Conservation (phyloP, 2,113 vertebrate genomes). For the Junco hyemalis region DNA sequence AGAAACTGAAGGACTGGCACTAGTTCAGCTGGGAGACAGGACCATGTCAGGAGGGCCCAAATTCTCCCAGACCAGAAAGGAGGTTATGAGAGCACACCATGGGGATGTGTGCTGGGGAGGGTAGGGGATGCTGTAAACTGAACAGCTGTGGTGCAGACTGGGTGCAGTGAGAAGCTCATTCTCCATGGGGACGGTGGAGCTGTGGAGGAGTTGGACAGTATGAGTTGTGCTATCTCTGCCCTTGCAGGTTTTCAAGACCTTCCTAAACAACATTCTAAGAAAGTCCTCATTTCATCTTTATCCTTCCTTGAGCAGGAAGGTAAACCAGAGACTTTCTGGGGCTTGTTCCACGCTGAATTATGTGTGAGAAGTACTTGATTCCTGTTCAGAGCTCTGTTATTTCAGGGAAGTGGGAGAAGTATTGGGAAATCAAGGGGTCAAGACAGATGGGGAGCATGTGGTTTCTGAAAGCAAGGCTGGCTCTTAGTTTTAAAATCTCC, state of each 20-base stretch:
- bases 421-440: neutral
- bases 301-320: neutral
- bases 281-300: neutral
- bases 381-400: neutral
- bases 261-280: neutral
- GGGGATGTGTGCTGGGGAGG: neutral
- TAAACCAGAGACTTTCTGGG: neutral
- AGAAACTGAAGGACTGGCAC: neutral
- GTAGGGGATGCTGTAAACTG: accelerated
- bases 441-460: neutral
- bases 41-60: neutral
- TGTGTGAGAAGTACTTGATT: neutral
- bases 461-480: neutral
- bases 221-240: neutral
- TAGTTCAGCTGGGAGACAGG: neutral
- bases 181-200: accelerated
- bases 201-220: neutral
- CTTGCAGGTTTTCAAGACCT: neutral
- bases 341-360: neutral
- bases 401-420: neutral
- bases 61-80: accelerated
- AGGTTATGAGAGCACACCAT: neutral
- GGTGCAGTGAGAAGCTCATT: neutral
- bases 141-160: accelerated
- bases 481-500: neutral